Evolutionary conservation across 2,797 vertebrate genomes (phyloP), one percentile per base, ranked within the genome.

Genomic region (Enteromius treurensis): DNA sequence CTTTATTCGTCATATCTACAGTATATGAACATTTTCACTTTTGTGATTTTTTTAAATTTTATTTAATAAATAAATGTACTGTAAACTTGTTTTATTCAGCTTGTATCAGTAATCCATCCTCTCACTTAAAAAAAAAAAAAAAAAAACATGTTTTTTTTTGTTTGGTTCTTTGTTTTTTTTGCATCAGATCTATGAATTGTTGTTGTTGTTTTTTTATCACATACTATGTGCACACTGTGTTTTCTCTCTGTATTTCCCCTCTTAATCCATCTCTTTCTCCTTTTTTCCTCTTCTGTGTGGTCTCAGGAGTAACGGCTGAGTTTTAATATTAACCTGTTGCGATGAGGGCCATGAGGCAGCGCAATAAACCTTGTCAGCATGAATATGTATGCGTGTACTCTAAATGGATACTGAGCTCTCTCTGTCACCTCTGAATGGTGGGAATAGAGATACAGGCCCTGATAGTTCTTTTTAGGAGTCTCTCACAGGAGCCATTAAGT

Each of bases 321-420:
- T 75, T 89, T 87, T 88, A 86, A 88, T 80, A 89, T 89, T 89
- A 89, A 89, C 88, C 74, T 79, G 77, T 49, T 79, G 88, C 80
- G 86, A 87, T 86, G 85, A 86, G 77, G 77, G 84, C 82, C 74
- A 81, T 68, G 82, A 80, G 76, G 51, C 58, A 84, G 82, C 58
- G 79, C 69, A 76, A 84, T 76, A 84, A 83, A 81, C 67, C 84
- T 85, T 68, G 79, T 85, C 73, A 70, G 34, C 85, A 89, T 89
- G 88, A 88, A 89, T 89, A 89, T 89, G 88, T 84, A 89, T 89
- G 88, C 3, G 23, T 58, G 84, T 73, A 26, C 76, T 84, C 81
- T 87, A 87, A 89, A 84, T 85, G 85, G 83, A 74, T 82, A 71
- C 77, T 86, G 81, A 87, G 83, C 83, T 80, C 88, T 76, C 78